Evolutionary conservation across 2,113 vertebrate genomes (phyloP), one percentile per base, ranked within the genome.

Genomic region (Telmatochromis bifrenatus): DNA sequence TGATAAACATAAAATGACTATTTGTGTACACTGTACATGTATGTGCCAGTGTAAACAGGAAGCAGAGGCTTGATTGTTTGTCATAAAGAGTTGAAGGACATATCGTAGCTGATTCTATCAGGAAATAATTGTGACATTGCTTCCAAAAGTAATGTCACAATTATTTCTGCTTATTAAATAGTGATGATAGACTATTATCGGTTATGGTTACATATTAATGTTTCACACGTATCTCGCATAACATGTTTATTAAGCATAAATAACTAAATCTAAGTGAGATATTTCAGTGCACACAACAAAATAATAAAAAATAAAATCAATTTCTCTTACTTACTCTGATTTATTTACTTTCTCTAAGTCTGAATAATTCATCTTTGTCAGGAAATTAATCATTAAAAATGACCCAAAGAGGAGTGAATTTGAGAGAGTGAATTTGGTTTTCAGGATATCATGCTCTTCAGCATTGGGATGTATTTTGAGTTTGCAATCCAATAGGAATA

Each of bases 251-350:
- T 75, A 11, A 47, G 39, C 9, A 45, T 28, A 45, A 73, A 73
- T n/a, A 28, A 42, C 68, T 23, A 4, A 23, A 47, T 47, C 0
- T 39, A 7, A 26, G 39, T 17, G 9, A 26, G 5, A 5, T 9
- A 26, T 45, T 45, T 75, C 6, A 75, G 39, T 17, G 23, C 68
- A 47, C 23, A 26, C 37, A 45, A 2, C 37, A 73, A 26, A 26
- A 39, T 23, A 9, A 19, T 21, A 1, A 3, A 0, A 0, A 13
- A 12, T 28, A 17, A 15, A 2, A 7, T 42, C 7, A 6, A 42
- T 21, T 21, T 23, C n/a, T 70, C 37, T 42, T 23, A 70, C 37
- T 68, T 68, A 37, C 7, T 65, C 31, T 68, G 62, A 39, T 68
- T 39, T 68, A 37, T 21, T 68, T 68, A 68, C 4, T 68, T 68